Evolutionary conservation across 2,797 vertebrate species (phyloP), one percentile per base, ranked within the genome.

Genomic region (Yasuhikotakia modesta): DNA sequence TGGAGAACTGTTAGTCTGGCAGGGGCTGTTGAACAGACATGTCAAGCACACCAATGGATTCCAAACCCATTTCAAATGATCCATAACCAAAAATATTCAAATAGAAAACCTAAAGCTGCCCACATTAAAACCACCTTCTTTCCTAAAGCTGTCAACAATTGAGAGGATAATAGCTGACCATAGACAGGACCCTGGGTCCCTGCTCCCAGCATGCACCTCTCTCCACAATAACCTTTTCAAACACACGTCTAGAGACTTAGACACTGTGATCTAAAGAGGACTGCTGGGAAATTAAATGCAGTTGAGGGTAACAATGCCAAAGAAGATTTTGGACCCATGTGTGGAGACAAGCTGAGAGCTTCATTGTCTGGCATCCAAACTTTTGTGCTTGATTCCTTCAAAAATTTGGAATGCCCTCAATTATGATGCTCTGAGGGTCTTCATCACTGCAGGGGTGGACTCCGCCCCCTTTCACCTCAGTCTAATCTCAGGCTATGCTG

Each of bases 141-240:
- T 19, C 61, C 68, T 45, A 64, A 81, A 72, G 79, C 80, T 78
- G 78, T 61, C 81, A 81, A 80, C 78, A 76, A 81, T 87, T 93
- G 90, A 85, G 72, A 85, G 87, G 87, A 96, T 93, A 96, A 95
- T 94, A 87, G 87, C 71, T 89, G 87, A 85, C 89, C 91, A 88
- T 89, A 90, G 88, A 90, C 86, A 84, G 90, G 88, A 87, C 84
- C 76, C 84, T 85, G 90, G 90, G 88, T 87, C 83, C 78, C 84
- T 86, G 89, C 87, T 85, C 82, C 60, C 52, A 83, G 78, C 71
- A 85, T 46, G 78, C 81, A 75, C 79, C 48, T 73, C 86, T 91
- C 89, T 89, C 88, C 84, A 85, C 85, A 71, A 78, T 87, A 87
- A 89, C 90, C 86, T 90, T 90, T 91, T 90, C 89, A 93, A 94